Percentiles rank a stretch among this genome's conserved stretches.
Evolutionary conservation across 1,140 invertebrate species (phyloP).

Genomic region (Trachymyrmex septentrionalis): DNA sequence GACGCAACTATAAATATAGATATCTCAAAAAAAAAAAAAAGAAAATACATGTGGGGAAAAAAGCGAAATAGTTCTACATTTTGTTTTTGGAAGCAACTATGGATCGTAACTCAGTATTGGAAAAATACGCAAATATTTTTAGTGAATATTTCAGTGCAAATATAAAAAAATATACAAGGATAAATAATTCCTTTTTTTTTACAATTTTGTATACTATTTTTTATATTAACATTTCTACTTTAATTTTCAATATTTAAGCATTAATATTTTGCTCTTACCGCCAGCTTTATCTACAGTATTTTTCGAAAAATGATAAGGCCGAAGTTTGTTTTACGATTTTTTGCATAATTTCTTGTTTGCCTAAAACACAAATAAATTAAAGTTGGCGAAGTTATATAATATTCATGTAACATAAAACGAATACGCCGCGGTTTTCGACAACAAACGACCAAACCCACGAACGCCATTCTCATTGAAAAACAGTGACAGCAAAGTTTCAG

Average conservation of each 20-base stretch:
- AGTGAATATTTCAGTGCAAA: neutral
- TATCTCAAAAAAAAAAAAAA: no score
- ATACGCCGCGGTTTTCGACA: neutral
- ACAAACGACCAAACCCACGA: neutral
- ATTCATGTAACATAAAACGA: constrained; percentile 29
- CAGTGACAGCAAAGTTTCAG: constrained; percentile 48
- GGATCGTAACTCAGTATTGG: no score
- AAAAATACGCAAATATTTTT: constrained; percentile 1
- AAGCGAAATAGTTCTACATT: neutral
- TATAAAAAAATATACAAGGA: neutral
- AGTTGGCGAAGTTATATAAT: constrained; percentile 35
- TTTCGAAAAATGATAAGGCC: neutral
- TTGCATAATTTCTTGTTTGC: constrained; percentile 30
- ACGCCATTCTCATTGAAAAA: constrained; percentile 32
- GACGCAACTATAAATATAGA: no score
- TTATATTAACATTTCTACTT: neutral
- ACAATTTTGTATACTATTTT: no score
- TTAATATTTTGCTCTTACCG: neutral
- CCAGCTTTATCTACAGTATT: neutral
- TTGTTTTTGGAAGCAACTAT: neutral
- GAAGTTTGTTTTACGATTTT: constrained; percentile 10
- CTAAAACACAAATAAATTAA: constrained; percentile 41
- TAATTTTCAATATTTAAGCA: neutral
- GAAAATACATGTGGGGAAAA: neutral
- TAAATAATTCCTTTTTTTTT: neutral